These are phyloP conservation scores for Scylla paramamosain DNA, from an alignment of 1,140 invertebrate species.

Conservation along the genomic window DNA sequence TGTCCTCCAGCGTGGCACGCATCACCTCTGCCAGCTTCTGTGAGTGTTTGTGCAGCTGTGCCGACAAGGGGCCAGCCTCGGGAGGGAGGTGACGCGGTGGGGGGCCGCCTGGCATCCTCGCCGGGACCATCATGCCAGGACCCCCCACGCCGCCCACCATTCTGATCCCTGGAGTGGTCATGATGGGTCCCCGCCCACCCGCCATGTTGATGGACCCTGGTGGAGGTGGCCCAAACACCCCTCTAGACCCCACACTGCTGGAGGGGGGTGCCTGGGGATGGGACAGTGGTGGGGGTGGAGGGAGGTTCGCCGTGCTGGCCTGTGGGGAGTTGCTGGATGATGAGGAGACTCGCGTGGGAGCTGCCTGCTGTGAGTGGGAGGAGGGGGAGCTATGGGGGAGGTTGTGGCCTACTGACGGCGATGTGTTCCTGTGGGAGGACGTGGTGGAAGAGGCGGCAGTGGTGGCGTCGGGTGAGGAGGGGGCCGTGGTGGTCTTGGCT, in stretches of 20 bases:
- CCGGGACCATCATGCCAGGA: slow-evolving; percentile 68
- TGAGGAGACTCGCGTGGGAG: slow-evolving; percentile 54
- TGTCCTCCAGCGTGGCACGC: slow-evolving; percentile 83
- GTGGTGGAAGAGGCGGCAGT: slow-evolving; percentile 8
- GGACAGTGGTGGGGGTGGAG: slow-evolving; percentile 72
- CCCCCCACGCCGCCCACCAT: slow-evolving; percentile 49
- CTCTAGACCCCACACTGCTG: slow-evolving; percentile 45
- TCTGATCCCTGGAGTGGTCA: slow-evolving; percentile 58
- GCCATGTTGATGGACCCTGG: slow-evolving; percentile 55
- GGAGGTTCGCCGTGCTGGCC: slow-evolving; percentile 37
- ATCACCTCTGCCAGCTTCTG: slow-evolving; percentile 82
- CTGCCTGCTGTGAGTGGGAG: not conserved
- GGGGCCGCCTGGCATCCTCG: slow-evolving; percentile 74
- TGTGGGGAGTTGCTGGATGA: slow-evolving; percentile 60
- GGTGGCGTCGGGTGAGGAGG: slow-evolving; percentile 34
- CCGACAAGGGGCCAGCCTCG: slow-evolving; percentile 81
- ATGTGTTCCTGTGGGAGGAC: slow-evolving; percentile 15
- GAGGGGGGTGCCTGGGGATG: slow-evolving; percentile 66
- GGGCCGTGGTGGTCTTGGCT: slow-evolving; percentile 58
- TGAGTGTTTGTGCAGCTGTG: slow-evolving; percentile 79
- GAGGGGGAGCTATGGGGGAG: slow-evolving; percentile 36
- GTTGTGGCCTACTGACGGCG: slow-evolving; percentile 59
- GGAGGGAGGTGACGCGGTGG: slow-evolving; percentile 78
- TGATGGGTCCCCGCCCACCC: slow-evolving; percentile 46
- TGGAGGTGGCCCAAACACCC: slow-evolving; percentile 71